Evolutionary conservation across 2,113 vertebrate genomes (phyloP), one percentile per base, ranked within the genome.

Genomic region (Peromyscus californicus): DNA sequence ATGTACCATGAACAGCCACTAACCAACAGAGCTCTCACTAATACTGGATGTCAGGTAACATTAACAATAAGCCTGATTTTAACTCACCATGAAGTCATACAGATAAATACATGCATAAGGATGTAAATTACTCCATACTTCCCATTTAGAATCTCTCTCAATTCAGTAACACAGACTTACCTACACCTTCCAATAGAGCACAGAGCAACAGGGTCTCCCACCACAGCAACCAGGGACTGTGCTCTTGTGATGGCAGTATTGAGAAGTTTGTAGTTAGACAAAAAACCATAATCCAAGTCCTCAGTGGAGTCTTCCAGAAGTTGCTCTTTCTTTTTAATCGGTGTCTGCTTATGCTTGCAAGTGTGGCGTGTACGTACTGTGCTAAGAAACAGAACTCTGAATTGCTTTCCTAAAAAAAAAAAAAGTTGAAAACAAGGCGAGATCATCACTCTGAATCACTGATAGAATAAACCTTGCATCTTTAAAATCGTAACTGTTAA

Each of bases 171-270:
- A 93, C 48, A 63, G n/a, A 93, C 96, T 98, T 99, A 99, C 99
- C 99, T 99, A 99, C 99, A 99, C 98, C 99, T 99, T 69, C 99
- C 99, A 97, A 99, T 99, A 42, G 99, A 99, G 98, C 99, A 99
- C 45, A 99, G 98, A 63, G 99, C 99, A 83, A 99, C 99, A 90
- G 99, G 99, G 98, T 99, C 99, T 97, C 99, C 99, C 98, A 99
- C 99, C 67, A 99, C 99, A 51, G 99, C 99, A 97, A 99, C 99
- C 98, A 99, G 97, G 92, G 99, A 99, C 93, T 99, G 99, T 69
- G 99, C 99, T 98, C 99, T 99, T 54, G 99, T 99, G 98, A 99
- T 99, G 99, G 99, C 99, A 54, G 99, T 99, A 98, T 99, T 99
- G 78, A 99, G 99, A 94, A 99, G 99, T 98, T 99, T 99, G 98